Conservation (phyloP, 2,113 vertebrate species). For the Anarrhichthys ocellatus region DNA sequence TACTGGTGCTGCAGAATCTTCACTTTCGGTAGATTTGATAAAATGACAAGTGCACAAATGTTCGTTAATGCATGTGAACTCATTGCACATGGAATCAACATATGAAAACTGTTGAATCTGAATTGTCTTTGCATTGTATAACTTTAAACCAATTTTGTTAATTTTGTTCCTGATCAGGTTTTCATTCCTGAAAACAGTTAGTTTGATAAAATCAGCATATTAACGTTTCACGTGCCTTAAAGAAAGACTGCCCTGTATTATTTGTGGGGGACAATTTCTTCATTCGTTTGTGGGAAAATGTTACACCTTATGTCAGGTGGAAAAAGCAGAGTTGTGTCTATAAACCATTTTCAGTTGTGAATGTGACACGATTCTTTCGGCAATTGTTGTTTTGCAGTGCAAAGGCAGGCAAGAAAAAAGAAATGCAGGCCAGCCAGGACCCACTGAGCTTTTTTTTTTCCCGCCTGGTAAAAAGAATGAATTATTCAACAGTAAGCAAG, state of each 20-base stretch:
- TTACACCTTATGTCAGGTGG: conserved; percentile 4
- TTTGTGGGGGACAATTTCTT: neutral
- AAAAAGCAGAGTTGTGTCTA: conserved; percentile 16
- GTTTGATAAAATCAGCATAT: neutral
- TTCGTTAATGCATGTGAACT: neutral
- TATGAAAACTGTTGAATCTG: neutral
- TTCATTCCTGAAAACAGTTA: neutral
- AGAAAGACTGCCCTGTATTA: too few species aligned
- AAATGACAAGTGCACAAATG: neutral
- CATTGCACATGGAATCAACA: neutral
- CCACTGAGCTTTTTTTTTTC: conserved; percentile 87
- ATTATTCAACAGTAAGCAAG: conserved; percentile 95
- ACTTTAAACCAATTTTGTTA: neutral
- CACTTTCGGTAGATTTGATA: neutral
- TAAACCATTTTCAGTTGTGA: conserved; percentile 60
- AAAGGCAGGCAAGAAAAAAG: conserved; percentile 85
- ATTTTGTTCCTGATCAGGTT: neutral
- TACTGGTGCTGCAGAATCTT: neutral
- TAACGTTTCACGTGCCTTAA: neutral
- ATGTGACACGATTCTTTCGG: conserved; percentile 76
- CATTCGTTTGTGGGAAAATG: neutral
- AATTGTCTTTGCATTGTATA: neutral
- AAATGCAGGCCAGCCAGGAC: conserved; percentile 82
- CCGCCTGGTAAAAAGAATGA: conserved; percentile 93
- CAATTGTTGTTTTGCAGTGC: conserved; percentile 85